These are phyloP conservation scores for Sebastes aleutianus DNA, from an alignment of 2,797 vertebrate genomes.

Conservation along the genomic window DNA sequence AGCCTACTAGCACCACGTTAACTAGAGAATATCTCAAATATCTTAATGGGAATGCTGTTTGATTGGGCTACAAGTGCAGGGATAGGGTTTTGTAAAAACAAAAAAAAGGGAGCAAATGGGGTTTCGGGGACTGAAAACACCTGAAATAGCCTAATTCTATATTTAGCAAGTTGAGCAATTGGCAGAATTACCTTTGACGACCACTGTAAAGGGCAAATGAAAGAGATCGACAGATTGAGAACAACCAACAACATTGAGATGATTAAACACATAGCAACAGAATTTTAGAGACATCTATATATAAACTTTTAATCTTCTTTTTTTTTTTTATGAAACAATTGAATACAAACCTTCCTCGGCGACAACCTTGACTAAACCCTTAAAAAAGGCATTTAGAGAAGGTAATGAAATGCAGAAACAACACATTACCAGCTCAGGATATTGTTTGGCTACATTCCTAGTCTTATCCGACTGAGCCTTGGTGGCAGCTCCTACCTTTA, in stretches of 20 bases:
- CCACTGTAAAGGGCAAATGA: constrained; percentile 71
- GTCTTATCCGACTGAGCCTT: constrained; percentile 72
- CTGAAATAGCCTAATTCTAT: constrained; percentile 29
- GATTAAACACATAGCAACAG: constrained; percentile 43
- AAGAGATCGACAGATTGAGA: constrained; percentile 69
- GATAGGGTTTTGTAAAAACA: constrained; percentile 7
- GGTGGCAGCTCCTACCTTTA: constrained; percentile 90
- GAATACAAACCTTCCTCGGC: constrained; percentile 65
- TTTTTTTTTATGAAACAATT: neutral
- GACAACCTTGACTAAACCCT: constrained; percentile 34
- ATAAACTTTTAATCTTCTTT: neutral
- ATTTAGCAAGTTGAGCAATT: constrained; percentile 36
- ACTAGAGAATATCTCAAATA: constrained; percentile 2
- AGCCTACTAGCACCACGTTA: constrained; percentile 71
- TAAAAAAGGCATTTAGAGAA: constrained; percentile 39
- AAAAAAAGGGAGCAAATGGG: neutral
- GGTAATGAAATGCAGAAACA: constrained; percentile 44
- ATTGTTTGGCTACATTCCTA: constrained; percentile 78
- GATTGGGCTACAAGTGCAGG: constrained; percentile 26
- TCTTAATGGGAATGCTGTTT: constrained; percentile 14
- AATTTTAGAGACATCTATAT: neutral
- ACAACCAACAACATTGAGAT: constrained; percentile 48
- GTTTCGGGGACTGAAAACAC: constrained; percentile 12
- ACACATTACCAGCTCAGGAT: constrained; percentile 19
- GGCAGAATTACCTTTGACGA: constrained; percentile 76